phyloP scores from a whole-genome alignment of 2,113 vertebrate species.

The Coregonus clupeaformis region DNA sequence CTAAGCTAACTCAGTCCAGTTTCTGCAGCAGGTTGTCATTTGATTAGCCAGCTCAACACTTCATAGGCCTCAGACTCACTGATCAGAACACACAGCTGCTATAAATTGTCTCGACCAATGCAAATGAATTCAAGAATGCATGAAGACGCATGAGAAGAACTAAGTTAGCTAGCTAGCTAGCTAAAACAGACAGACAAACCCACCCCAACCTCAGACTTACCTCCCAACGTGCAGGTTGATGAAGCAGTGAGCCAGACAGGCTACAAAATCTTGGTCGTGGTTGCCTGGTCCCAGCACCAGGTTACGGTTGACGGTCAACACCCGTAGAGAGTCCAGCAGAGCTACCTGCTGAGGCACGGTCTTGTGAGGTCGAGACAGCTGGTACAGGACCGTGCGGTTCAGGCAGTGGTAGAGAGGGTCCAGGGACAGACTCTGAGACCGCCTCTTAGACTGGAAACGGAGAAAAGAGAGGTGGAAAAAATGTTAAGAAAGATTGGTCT shows the following conservation, averaged over 20 bases:
- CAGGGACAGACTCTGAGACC: slow-evolving; percentile 92
- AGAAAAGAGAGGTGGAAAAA: background rate
- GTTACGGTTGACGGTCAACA: slow-evolving; percentile 94
- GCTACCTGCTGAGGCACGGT: slow-evolving; percentile 97
- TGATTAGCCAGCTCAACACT: no score
- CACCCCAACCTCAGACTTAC: slow-evolving; percentile 61
- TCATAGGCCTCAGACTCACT: no score
- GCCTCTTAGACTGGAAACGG: slow-evolving; percentile 84
- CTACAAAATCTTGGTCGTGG: slow-evolving; percentile 97
- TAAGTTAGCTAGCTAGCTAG: no score
- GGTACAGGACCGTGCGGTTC: slow-evolving; percentile 97
- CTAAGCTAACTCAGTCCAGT: no score
- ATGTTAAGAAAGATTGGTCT: no score
- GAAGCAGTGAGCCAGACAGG: slow-evolving; percentile 94
- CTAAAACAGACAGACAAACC: no score
- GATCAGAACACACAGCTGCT: no score
- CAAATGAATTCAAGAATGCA: no score
- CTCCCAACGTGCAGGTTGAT: slow-evolving; percentile 92
- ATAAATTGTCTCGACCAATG: no score
- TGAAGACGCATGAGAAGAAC: background rate
- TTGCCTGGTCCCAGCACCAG: slow-evolving; percentile 95
- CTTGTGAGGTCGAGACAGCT: slow-evolving; percentile 95
- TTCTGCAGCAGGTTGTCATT: no score
- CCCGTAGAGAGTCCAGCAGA: slow-evolving; percentile 89
- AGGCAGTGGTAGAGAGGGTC: slow-evolving; percentile 96